phyloP scores from a whole-genome alignment of 2,113 vertebrate genomes.

The Toxotes chatareus region DNA sequence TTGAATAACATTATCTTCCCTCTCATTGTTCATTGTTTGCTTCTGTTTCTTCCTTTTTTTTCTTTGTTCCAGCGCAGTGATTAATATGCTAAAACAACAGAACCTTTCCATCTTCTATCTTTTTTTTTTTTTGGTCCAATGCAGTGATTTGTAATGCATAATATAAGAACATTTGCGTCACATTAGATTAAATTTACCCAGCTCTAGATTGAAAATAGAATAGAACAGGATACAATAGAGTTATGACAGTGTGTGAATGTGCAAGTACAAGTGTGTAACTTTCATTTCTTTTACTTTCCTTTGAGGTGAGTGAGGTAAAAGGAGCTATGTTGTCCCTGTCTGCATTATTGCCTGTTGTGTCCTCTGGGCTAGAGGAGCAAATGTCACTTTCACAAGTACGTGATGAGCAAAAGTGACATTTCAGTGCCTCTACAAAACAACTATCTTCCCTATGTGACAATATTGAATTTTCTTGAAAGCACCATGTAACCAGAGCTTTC shows the following conservation, averaged over 20 bases:
- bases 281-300: slow-evolving; percentile 1
- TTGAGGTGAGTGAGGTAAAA: slow-evolving; percentile 13
- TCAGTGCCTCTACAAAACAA: slow-evolving; percentile 29
- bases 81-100: slow-evolving; percentile 56
- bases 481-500: slow-evolving; percentile 15
- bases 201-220: background rate
- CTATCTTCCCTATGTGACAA: slow-evolving; percentile 35
- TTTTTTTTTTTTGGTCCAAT: slow-evolving; percentile 7
- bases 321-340: slow-evolving; percentile 11
- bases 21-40: slow-evolving; percentile 65
- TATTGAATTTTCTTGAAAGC: slow-evolving; percentile 54
- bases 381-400: slow-evolving; percentile 31
- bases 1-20: slow-evolving; percentile 70
- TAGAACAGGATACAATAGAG: background rate
- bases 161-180: slow-evolving; percentile 20
- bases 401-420: slow-evolving; percentile 46
- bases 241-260: background rate
- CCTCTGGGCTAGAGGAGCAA: slow-evolving; percentile 7
- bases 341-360: slow-evolving; percentile 10
- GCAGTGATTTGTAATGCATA: slow-evolving; percentile 27
- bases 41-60: slow-evolving; percentile 28
- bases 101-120: background rate
- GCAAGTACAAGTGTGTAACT: background rate
- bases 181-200: slow-evolving; percentile 19
- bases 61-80: slow-evolving; percentile 46